These are phyloP conservation scores for Chitala chitala DNA, from an alignment of 2,113 vertebrate species.

Conservation along the genomic window DNA sequence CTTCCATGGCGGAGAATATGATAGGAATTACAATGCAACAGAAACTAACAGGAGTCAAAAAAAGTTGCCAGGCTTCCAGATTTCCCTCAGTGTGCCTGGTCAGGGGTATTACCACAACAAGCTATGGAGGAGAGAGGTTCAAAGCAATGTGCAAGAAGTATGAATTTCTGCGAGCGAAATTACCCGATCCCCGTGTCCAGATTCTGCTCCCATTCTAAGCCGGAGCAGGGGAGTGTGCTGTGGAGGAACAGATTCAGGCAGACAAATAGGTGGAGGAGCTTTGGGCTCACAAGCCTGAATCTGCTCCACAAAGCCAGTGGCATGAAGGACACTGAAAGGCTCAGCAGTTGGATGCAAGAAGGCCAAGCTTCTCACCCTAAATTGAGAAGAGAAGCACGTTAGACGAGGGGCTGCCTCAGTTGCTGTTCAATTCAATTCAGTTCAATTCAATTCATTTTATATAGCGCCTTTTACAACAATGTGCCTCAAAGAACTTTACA, in stretches of 20 bases:
- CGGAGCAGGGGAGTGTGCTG: constrained; percentile 45
- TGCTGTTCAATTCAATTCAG: too few relatives aligned
- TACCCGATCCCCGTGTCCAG: constrained; percentile 58
- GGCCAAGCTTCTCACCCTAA: constrained; percentile 11
- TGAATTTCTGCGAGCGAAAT: constrained; percentile 58
- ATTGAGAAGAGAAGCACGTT: background rate
- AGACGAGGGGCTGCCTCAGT: too few relatives aligned
- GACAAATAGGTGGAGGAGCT: constrained; percentile 35
- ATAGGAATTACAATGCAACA: constrained; percentile 2
- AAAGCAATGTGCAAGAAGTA: constrained; percentile 55
- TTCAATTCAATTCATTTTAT: too few relatives aligned
- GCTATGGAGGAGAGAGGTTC: constrained; percentile 53
- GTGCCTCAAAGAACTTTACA: too few relatives aligned
- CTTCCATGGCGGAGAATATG: background rate
- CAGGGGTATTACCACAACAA: constrained; percentile 56
- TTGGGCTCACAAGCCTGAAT: background rate
- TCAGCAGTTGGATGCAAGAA: background rate
- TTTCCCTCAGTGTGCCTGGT: constrained; percentile 36
- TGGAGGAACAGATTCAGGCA: constrained; percentile 21
- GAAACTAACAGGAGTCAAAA: constrained; percentile 20
- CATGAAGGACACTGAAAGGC: background rate
- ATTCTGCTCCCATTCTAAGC: constrained; percentile 57
- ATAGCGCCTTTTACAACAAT: too few relatives aligned
- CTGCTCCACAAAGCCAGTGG: background rate
- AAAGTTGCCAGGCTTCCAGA: constrained; percentile 37